Base-by-base conservation (phyloP, 2,113 vertebrate species). In the Salvelinus namaycush region DNA sequence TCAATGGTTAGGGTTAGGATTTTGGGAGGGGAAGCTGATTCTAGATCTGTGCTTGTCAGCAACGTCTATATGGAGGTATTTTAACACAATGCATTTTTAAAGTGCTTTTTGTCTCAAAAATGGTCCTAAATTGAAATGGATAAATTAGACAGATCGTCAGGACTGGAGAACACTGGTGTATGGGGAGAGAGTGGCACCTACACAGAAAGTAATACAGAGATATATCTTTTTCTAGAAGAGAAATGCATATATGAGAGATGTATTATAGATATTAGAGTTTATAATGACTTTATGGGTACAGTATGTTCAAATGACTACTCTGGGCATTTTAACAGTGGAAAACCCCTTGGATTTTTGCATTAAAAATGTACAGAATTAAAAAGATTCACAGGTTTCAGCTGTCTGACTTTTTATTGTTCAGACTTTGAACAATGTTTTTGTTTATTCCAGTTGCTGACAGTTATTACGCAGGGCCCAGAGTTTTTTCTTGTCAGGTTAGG, bases 351-450 rank as follows among this genome's bases (percentile, higher is more conserved):
- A 5, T 16, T 83, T 87, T 83, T 83, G 77, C 76, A 85, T 85
- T 54, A 76, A 78, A 44, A 81, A 13, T 70, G n/a, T 49, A 70
- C 22, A 48, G 1, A 70, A 70, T 81, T 70, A 75, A 72, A 71
- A 77, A 78, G 69, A 18, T 70, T 49, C 64, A 72, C 68, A 57
- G 7, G 54, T 62, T 62, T 62, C 18, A 62, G 16, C n/a, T n/a
- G 59, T 62, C n/a, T 62, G 13, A 8, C 2, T 1, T 16, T 22
- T 22, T 16, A 62, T 1, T 24, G 24, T 24, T 54, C 16, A 18
- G 16, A 62, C 59, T 22, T 22, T 1, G n/a, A 62, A 11, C 9
- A 20, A 1, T 5, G 24, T 66, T 66, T 2, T 66, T 66, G 8
- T 67, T 29, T 29, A 24, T 31, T 66, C 8, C 20, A 16, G 60